A percentile compares a stretch with the other conserved stretches of the same genome.
These are phyloP conservation scores for Brassicogethes aeneus DNA, from an alignment of 2,888 invertebrate genomes.

Conservation along the genomic window DNA sequence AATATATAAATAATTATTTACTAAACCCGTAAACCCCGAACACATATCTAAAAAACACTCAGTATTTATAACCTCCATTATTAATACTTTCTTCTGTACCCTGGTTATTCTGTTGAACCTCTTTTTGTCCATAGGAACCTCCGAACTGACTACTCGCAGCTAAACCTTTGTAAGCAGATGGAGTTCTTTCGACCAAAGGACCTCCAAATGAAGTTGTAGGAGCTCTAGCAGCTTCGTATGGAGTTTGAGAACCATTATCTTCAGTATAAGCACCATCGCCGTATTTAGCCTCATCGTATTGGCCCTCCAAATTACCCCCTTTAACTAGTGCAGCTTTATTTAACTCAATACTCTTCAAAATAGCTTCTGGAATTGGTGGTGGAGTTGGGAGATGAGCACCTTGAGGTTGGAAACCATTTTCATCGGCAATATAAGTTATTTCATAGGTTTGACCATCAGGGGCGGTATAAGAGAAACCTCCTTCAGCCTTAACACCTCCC, in stretches of 20 bases:
- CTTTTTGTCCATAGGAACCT: background rate
- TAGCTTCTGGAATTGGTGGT: slow-evolving; percentile 50
- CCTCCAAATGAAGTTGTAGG: slow-evolving; percentile 6
- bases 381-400: slow-evolving; percentile 50
- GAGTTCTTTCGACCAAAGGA: too few relatives aligned
- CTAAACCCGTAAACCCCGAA: too few relatives aligned
- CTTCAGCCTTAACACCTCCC: slow-evolving; percentile 27
- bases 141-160: slow-evolving; percentile 17
- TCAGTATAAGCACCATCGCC: background rate
- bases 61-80: slow-evolving; percentile 16
- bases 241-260: slow-evolving; percentile 1
- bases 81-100: slow-evolving; percentile 6
- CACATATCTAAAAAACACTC: too few relatives aligned
- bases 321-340: slow-evolving; percentile 18
- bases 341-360: slow-evolving; percentile 36
- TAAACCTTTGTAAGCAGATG: background rate
- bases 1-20: too few relatives aligned
- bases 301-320: slow-evolving; percentile 10
- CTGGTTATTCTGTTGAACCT: slow-evolving; percentile 1
- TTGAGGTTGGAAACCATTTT: slow-evolving; percentile 47
- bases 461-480: slow-evolving; percentile 28
- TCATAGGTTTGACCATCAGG: slow-evolving; percentile 27
- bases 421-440: slow-evolving; percentile 45
- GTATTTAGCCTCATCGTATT: slow-evolving; percentile 17
- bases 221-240: slow-evolving; percentile 2